These are phyloP conservation scores for Portevinia maculata DNA, from an alignment of 2,888 invertebrate species.

Conservation along the genomic window DNA sequence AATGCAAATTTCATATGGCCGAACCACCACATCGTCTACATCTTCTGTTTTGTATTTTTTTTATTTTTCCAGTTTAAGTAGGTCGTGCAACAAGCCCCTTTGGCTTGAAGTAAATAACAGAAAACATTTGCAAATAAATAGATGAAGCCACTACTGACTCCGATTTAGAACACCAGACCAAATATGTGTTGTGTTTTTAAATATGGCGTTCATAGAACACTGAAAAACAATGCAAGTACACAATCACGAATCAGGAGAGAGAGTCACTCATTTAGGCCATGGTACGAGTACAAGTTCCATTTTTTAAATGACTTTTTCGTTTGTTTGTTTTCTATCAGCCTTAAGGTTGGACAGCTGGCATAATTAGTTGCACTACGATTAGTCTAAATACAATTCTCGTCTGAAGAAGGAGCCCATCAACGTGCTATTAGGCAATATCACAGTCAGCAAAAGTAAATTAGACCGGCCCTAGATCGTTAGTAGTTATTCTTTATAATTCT, in stretches of 20 bases:
- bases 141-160: background rate
- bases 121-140: conserved; percentile 30
- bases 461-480: no score
- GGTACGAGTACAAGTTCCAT: background rate
- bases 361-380: conserved; percentile 28
- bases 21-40: background rate
- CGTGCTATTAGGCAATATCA: no score
- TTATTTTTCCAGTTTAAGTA: conserved; percentile 24
- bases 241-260: conserved; percentile 6
- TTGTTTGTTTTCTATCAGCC: background rate
- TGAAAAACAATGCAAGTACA: conserved; percentile 18
- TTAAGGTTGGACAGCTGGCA: conserved; percentile 4
- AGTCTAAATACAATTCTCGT: background rate
- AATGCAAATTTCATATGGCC: background rate
- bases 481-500: no score
- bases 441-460: no score
- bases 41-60: conserved; percentile 2
- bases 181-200: background rate
- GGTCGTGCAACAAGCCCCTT: conserved; percentile 49
- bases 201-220: background rate
- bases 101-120: conserved; percentile 27
- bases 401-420: background rate
- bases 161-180: background rate
- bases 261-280: conserved; percentile 29
- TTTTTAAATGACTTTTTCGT: background rate